Conservation (phyloP, 2,113 vertebrate species). For the Macaca nemestrina region DNA sequence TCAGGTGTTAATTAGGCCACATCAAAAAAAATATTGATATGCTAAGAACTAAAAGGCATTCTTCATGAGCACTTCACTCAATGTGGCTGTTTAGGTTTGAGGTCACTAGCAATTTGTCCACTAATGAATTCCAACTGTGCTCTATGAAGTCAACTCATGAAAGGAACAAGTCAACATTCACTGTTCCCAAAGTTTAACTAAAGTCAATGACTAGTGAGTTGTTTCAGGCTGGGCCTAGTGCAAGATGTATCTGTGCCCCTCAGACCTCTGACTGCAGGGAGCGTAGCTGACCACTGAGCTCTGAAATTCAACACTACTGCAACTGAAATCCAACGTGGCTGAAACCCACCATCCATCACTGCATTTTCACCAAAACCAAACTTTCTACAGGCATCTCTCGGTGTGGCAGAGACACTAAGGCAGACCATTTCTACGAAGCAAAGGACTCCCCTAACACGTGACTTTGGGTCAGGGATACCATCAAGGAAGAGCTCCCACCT, state of each 20-base stretch:
- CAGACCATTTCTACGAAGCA: not conserved
- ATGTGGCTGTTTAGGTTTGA: not conserved
- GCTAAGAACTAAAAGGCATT: not conserved
- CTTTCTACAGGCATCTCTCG: not conserved
- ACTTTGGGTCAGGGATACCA: not conserved
- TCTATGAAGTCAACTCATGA: constrained; percentile 5
- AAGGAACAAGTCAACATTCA: constrained; percentile 23
- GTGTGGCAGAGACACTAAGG: not conserved
- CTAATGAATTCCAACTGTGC: not conserved
- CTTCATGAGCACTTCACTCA: constrained; percentile 14
- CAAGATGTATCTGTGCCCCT: not conserved
- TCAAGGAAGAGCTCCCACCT: not conserved
- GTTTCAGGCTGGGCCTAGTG: not conserved
- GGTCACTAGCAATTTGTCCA: not conserved
- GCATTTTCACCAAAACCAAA: not conserved
- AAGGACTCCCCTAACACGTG: not conserved
- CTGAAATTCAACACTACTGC: not conserved
- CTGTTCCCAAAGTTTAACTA: not conserved
- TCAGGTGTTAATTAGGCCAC: not conserved
- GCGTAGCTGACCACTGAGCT: not conserved
- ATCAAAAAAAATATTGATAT: constrained; percentile 8
- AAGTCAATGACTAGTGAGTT: not conserved
- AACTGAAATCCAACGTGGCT: not conserved
- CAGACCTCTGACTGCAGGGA: not conserved
- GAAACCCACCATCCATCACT: not conserved